Evolutionary conservation across 2,113 vertebrate genomes (phyloP).

Genomic region (Poicephalus meyeri): DNA sequence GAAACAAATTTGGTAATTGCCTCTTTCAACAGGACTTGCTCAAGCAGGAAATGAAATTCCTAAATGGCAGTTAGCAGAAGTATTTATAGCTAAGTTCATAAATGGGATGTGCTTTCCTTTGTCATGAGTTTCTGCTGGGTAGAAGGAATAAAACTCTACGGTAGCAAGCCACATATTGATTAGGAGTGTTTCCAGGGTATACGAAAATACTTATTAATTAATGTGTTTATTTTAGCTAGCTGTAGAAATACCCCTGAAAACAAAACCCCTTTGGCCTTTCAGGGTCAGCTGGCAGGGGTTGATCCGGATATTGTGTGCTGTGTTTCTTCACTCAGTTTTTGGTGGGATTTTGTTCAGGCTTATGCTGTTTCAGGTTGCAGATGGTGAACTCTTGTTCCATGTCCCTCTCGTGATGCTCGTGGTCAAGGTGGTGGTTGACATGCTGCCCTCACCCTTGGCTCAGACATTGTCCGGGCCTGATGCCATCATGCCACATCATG

Average conservation of each 20-base stretch:
- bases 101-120: slow-evolving; percentile 61
- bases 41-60: slow-evolving; percentile 75
- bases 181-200: background rate
- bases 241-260: background rate
- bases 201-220: background rate
- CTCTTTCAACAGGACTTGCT: slow-evolving; percentile 74
- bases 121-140: slow-evolving; percentile 52
- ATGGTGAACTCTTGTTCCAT: background rate
- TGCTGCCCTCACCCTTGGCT: background rate
- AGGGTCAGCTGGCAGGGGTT: background rate
- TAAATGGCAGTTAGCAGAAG: slow-evolving; percentile 68
- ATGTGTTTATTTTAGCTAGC: slow-evolving; percentile 40
- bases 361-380: background rate
- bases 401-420: background rate
- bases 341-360: background rate
- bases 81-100: slow-evolving; percentile 78
- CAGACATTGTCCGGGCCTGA: background rate
- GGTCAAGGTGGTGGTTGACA: background rate
- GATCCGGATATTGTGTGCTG: background rate
- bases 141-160: background rate
- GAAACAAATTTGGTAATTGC: slow-evolving; percentile 80
- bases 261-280: background rate
- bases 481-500: fast-evolving
- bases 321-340: background rate
- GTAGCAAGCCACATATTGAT: slow-evolving; percentile 31